These are phyloP conservation scores for Desmodus rotundus DNA, from an alignment of 2,113 vertebrate genomes.

Conservation along the genomic window DNA sequence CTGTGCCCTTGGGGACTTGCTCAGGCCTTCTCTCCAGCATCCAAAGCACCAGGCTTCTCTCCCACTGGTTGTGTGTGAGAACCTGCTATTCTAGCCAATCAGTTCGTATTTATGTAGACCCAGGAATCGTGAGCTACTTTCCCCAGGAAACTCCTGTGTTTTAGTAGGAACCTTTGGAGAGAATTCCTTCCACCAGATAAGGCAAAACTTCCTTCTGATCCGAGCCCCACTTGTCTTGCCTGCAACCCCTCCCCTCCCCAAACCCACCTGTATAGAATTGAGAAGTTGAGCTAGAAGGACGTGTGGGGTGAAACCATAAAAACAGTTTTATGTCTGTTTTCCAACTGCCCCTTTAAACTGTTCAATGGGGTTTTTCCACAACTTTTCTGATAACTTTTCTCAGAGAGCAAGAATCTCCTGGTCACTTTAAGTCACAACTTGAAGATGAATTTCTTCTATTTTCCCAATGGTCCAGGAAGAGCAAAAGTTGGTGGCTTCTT, in stretches of 20 bases:
- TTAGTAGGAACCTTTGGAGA: neutral
- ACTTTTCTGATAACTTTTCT: neutral
- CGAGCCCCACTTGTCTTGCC: neutral
- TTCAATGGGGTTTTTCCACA: neutral
- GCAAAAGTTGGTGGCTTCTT: neutral
- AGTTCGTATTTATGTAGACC: neutral
- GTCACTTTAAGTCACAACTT: neutral
- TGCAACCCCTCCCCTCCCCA: neutral
- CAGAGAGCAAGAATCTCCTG: neutral
- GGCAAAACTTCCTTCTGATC: neutral
- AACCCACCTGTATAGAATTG: neutral
- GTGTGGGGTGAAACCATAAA: neutral
- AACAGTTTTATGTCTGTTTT: neutral
- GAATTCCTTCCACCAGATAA: neutral
- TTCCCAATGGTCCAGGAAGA: neutral
- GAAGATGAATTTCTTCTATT: neutral
- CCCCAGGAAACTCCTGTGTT: neutral
- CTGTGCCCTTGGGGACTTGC: neutral
- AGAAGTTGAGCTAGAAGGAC: neutral
- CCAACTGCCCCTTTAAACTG: neutral
- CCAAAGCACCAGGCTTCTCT: neutral
- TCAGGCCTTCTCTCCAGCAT: neutral
- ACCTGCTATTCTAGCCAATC: neutral
- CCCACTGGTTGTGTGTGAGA: neutral
- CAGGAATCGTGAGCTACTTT: neutral